phyloP scores from a whole-genome alignment of 2,797 vertebrate genomes.

The Geotrypetes seraphini region DNA sequence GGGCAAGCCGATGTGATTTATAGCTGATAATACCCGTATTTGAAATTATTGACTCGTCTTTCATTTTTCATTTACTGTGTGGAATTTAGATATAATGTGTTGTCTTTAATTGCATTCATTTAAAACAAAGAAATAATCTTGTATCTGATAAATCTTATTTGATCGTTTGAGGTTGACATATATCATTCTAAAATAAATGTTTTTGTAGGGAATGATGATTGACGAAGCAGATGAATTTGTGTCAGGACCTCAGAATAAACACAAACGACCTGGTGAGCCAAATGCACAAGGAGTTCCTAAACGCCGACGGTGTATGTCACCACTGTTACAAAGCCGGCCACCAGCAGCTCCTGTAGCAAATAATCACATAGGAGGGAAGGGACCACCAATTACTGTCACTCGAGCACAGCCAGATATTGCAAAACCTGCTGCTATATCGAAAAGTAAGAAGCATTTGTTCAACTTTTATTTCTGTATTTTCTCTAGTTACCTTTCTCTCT shows the following conservation, averaged over 20 bases:
- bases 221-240: conserved; percentile 69
- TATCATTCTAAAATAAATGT: background rate
- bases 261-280: conserved; percentile 77
- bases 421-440: conserved; percentile 47
- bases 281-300: conserved; percentile 79
- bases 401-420: conserved; percentile 48
- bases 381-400: conserved; percentile 32
- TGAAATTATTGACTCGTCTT: too few relatives aligned
- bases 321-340: conserved; percentile 68
- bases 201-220: conserved; percentile 70
- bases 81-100: too few relatives aligned
- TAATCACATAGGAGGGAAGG: conserved; percentile 58
- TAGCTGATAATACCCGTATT: too few relatives aligned
- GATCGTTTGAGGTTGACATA: too few relatives aligned
- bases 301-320: conserved; percentile 85
- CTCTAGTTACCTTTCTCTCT: background rate
- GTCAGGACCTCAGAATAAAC: conserved; percentile 77
- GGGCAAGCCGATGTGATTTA: too few relatives aligned
- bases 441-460: conserved; percentile 41
- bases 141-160: too few relatives aligned
- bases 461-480: background rate
- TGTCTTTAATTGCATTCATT: too few relatives aligned
- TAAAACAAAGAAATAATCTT: too few relatives aligned
- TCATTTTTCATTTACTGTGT: too few relatives aligned
- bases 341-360: conserved; percentile 64